Base-by-base conservation (phyloP, 2,797 vertebrate species). In the Eleutherodactylus coqui region DNA sequence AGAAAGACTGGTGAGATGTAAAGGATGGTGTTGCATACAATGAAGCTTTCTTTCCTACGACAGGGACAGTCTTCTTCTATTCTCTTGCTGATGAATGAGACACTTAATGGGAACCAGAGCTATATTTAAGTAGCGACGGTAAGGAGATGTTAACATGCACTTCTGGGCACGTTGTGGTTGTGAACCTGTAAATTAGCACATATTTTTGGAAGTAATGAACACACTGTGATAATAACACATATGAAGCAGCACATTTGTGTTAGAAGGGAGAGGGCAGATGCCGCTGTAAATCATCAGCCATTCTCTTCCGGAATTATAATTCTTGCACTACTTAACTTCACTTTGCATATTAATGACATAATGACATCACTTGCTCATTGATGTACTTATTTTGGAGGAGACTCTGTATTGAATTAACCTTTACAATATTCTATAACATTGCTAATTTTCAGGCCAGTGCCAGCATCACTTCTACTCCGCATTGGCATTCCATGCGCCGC, bases 191-290 rank as follows among this genome's bases (percentile, higher is more conserved):
- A 87, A 73, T 75, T 55, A 51, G 36, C 6, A 58, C 4, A 72
- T 72, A 73, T 87, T 75, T 84, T 79, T 75, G 53, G 62, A 83
- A 43, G 10, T 87, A 73, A 84, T 84, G 41, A 84, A 84, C 80
- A 38, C 34, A 70, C n/a, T 75, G 81, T 79, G 67, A 84, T 80
- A 32, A 64, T 21, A 17, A 78, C 62, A 53, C 29, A 49, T 45
- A 47, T 47, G 34, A 9, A 47, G n/a, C 73, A 21, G 45, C 16
- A 51, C 73, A 34, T 76, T 34, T 19, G 27, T 51, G 27, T 32
- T 76, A 34, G 47, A 34, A 19, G 21, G 62, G 62, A 36, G 36
- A 67, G 32, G 62, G 16, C 62, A 36, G 62, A 36, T 19, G 62
- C 16, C 62, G 36, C 2, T 34, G 62, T 19, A 67, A 67, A 36